Evolutionary conservation across 2,113 vertebrate genomes (phyloP).

Genomic region (Psophia crepitans): DNA sequence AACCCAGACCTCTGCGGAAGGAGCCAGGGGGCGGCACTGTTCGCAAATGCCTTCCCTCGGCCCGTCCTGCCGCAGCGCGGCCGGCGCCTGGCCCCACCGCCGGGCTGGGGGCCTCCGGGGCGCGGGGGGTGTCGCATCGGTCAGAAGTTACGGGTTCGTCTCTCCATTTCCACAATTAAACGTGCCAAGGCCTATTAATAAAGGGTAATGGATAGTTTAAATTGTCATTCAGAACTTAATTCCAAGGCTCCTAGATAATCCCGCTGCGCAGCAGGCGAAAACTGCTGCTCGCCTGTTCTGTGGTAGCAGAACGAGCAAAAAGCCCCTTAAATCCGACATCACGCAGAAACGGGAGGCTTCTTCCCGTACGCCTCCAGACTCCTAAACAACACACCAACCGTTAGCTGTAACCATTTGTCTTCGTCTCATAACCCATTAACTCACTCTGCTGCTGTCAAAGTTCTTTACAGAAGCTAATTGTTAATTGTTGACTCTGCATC

Average conservation of each 20-base stretch:
- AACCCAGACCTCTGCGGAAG: background rate
- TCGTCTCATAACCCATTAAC: background rate
- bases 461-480: background rate
- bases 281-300: background rate
- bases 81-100: accelerated
- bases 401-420: background rate
- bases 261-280: background rate
- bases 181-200: background rate
- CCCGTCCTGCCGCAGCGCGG: background rate
- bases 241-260: background rate
- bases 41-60: background rate
- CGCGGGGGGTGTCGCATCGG: too few species aligned
- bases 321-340: background rate
- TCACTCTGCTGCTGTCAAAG: background rate
- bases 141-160: background rate
- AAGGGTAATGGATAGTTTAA: background rate
- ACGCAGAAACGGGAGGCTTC: background rate
- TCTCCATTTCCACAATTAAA: background rate
- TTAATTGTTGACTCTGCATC: background rate
- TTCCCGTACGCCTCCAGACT: background rate
- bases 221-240: background rate
- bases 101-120: too few species aligned
- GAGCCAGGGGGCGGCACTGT: slow-evolving; percentile 50
- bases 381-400: background rate
- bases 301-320: background rate